phyloP scores from a whole-genome alignment of 2,888 invertebrate genomes.

The Andrena camellia region DNA sequence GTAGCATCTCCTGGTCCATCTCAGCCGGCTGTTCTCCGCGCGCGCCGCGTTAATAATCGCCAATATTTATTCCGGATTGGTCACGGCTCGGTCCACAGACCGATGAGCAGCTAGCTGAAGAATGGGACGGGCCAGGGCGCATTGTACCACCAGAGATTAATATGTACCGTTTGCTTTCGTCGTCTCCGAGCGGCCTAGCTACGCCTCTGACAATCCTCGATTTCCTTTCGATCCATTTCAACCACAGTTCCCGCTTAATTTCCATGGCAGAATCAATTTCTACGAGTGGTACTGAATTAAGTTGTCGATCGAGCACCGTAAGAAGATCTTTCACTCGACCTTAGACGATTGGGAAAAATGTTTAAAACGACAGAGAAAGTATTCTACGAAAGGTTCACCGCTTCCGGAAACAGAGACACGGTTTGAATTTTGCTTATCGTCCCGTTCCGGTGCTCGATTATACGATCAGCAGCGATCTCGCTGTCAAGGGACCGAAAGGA shows the following conservation, averaged over 20 bases:
- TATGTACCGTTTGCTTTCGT: slow-evolving; percentile 68
- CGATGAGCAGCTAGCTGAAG: slow-evolving; percentile 78
- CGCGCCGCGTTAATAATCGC: slow-evolving; percentile 82
- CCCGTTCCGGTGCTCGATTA: not conserved
- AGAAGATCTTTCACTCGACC: too few relatives aligned
- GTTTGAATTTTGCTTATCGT: not conserved
- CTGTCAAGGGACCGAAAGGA: slow-evolving; percentile 29
- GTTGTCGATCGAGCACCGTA: too few relatives aligned
- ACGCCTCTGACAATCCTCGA: slow-evolving; percentile 19
- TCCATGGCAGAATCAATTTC: not conserved
- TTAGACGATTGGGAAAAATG: too few relatives aligned
- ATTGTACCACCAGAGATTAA: slow-evolving; percentile 71
- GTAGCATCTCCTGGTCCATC: slow-evolving; percentile 62
- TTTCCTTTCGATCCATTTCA: slow-evolving; percentile 15
- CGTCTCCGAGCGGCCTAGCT: slow-evolving; percentile 34
- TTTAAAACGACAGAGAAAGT: too few relatives aligned
- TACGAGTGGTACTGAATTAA: not conserved
- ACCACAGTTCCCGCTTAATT: not conserved
- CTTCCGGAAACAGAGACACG: not conserved
- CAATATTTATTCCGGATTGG: slow-evolving; percentile 85
- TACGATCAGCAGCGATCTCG: slow-evolving; percentile 9
- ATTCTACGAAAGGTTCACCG: too few relatives aligned
- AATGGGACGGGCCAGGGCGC: slow-evolving; percentile 71
- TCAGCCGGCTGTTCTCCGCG: slow-evolving; percentile 46
- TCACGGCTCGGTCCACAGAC: slow-evolving; percentile 82